Base-by-base conservation (phyloP, 2,113 vertebrate species). In the Platycercus adscitus region DNA sequence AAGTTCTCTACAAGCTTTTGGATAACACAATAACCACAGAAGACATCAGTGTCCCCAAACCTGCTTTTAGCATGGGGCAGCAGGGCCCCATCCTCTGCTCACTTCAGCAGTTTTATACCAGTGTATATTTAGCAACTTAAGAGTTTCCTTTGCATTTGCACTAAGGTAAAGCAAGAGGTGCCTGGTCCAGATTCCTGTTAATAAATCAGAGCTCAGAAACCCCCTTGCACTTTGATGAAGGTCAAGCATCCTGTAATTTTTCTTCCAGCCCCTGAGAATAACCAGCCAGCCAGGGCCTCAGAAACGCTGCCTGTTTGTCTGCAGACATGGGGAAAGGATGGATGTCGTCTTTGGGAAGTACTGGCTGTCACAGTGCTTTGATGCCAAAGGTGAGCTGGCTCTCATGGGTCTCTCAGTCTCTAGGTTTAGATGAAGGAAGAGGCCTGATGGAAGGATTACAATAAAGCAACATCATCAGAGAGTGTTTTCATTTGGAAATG, bases 291-390 rank as follows among this genome's bases (percentile, higher is more conserved):
- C 98, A 0, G 98, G 98, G 12, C 94, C 98, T 35, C 98, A 98
- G 63, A 99, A 98, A 93, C 98, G 99, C 95, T 99, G 98, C 85
- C 98, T 99, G 77, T 99, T 99, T 53, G 99, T 99, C 35, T 99
- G 99, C 97, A 99, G 99, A 72, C 99, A 99, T 0, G 99, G 99
- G 1, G 99, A 99, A 92, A 98, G 99, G 97, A 99, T 99, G 99
- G 99, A 99, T 4, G 99, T 99, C 6, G 99, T 99, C 23, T 99
- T 99, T 91, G 99, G 99, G 72, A 99, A 99, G 97, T 99, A 99
- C 96, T 99, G 99, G 99, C 94, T 99, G 17, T 98, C 99, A 17
- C 99, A 99, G 97, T 99, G 99, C 95, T 99, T 99, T 50, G 99
- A 99, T 97, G 98, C 98, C 97, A 99, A 99, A 99, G 99, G 99